Conservation (phyloP, 2,888 invertebrate genomes). For the Metopia argyrocephala region DNA sequence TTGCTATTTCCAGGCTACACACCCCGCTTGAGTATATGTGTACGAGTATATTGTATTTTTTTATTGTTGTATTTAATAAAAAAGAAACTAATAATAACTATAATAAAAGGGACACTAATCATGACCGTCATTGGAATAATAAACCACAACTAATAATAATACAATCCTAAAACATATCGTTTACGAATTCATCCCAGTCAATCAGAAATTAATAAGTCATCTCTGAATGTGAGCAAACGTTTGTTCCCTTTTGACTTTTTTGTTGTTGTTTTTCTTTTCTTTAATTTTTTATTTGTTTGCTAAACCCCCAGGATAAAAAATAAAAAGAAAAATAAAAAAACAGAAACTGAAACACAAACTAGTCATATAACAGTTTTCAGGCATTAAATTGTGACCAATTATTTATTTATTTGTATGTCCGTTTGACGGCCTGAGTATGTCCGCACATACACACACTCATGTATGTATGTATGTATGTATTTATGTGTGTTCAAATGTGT, state of each 20-base stretch:
- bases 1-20: no score
- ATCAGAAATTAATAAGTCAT: conserved; percentile 71
- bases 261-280: no score
- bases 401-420: conserved; percentile 39
- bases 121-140: conserved; percentile 55
- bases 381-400: conserved; percentile 58
- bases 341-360: conserved; percentile 6
- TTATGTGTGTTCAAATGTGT: conserved; percentile 24
- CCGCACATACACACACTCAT: not conserved
- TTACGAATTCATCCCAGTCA: conserved; percentile 67
- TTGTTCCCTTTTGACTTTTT: conserved; percentile 36
- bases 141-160: conserved; percentile 59
- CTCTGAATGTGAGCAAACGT: conserved; percentile 57
- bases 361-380: conserved; percentile 46
- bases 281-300: conserved; percentile 35
- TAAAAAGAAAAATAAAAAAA: not conserved
- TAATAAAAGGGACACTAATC: conserved; percentile 12
- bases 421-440: conserved; percentile 27
- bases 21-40: not conserved
- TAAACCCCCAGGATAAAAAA: conserved; percentile 68
- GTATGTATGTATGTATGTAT: not conserved
- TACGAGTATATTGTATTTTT: conserved; percentile 30
- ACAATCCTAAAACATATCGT: conserved; percentile 50
- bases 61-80: no score
- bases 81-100: conserved; percentile 55